Percentiles rank a stretch among this genome's conserved stretches.
These are phyloP conservation scores for Apodemus agrarius DNA, from an alignment of 2,797 vertebrate genomes.

Conservation along the genomic window DNA sequence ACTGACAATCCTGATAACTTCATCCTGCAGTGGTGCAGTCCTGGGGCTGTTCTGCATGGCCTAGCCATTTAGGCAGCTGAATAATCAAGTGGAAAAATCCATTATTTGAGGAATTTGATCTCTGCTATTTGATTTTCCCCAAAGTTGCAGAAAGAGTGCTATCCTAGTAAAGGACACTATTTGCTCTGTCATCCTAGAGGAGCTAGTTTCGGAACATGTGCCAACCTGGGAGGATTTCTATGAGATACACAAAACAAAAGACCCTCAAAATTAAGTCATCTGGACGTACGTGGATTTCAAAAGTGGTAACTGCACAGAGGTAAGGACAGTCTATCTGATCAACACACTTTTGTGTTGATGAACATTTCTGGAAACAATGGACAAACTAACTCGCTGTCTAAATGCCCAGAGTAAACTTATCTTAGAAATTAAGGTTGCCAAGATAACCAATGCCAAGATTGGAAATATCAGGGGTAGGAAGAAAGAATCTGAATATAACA, in stretches of 20 bases:
- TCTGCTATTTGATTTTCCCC: constrained; percentile 52
- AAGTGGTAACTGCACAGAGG: neutral
- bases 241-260: constrained; percentile 37
- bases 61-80: constrained; percentile 38
- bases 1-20: constrained; percentile 60
- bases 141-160: constrained; percentile 55
- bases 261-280: constrained; percentile 46
- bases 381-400: neutral
- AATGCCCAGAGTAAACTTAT: constrained; percentile 23
- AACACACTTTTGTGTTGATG: neutral
- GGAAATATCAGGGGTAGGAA: neutral
- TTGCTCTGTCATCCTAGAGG: constrained; percentile 48
- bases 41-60: constrained; percentile 55
- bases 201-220: constrained; percentile 54
- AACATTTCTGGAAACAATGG: constrained; percentile 10
- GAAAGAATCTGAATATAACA: neutral
- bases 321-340: neutral
- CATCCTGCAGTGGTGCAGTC: constrained; percentile 30
- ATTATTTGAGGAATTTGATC: constrained; percentile 77
- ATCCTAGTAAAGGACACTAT: neutral
- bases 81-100: constrained; percentile 80
- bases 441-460: constrained; percentile 36
- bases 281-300: neutral
- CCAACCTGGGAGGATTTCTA: constrained; percentile 17
- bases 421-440: constrained; percentile 51